Percentiles rank a stretch among this genome's conserved stretches.
phyloP scores from a whole-genome alignment of 2,113 vertebrate species.

The Delphinus delphis region DNA sequence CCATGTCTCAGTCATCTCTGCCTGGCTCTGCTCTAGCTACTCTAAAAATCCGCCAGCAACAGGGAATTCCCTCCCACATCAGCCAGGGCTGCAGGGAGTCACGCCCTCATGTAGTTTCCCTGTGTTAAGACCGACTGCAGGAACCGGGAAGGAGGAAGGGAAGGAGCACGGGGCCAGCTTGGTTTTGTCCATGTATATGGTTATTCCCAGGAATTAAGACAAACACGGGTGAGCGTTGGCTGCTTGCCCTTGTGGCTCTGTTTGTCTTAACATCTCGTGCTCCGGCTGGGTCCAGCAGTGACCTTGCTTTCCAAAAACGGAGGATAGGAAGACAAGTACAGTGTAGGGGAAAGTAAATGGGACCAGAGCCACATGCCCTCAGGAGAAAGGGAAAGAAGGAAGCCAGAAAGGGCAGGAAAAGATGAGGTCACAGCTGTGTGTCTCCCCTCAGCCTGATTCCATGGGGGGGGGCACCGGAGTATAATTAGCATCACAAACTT shows the following conservation, averaged over 20 bases:
- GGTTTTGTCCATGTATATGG: background rate
- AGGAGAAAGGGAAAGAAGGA: background rate
- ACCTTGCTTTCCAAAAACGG: background rate
- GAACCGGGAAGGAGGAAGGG: background rate
- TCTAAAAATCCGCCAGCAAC: background rate
- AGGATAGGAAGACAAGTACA: background rate
- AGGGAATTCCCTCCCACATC: background rate
- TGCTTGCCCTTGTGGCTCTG: background rate
- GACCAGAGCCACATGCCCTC: background rate
- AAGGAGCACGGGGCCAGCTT: background rate
- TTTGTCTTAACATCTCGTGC: background rate
- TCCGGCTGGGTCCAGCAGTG: background rate
- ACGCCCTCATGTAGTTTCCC: rapidly evolving
- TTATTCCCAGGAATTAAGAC: background rate
- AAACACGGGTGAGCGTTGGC: rapidly evolving
- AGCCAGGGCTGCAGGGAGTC: background rate
- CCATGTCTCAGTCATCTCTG: background rate
- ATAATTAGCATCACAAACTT: background rate
- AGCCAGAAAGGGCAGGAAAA: background rate
- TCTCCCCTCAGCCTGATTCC: background rate
- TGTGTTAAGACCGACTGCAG: rapidly evolving
- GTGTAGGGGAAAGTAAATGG: background rate
- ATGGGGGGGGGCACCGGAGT: rapidly evolving
- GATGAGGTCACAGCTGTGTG: background rate
- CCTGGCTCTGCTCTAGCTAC: background rate